These are phyloP conservation scores for Operophtera brumata DNA, from an alignment of 2,888 invertebrate species.

Conservation along the genomic window DNA sequence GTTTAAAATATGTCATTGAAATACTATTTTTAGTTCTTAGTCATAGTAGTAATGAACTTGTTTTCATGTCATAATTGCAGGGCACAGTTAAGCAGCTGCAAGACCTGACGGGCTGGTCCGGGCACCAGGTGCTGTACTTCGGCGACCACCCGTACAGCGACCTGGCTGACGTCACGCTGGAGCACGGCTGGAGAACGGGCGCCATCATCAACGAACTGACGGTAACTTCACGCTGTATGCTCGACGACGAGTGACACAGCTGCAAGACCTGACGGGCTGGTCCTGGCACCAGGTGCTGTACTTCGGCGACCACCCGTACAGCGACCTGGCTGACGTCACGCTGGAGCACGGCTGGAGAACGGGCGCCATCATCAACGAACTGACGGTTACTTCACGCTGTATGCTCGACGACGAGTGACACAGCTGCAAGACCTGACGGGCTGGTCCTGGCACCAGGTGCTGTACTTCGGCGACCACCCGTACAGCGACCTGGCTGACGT, in stretches of 20 bases:
- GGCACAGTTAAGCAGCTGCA: conserved; percentile 96
- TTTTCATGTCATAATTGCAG: conserved; percentile 73
- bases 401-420: too few species aligned
- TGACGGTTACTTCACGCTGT: conserved; percentile 89
- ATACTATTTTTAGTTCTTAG: too few species aligned
- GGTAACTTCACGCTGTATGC: too few species aligned
- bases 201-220: conserved; percentile 97
- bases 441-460: conserved; percentile 94
- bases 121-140: conserved; percentile 96
- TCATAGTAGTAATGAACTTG: too few species aligned
- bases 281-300: conserved; percentile 95
- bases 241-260: conserved; percentile 91
- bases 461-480: conserved; percentile 99
- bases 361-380: conserved; percentile 97
- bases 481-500: conserved; percentile 98
- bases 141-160: conserved; percentile 99
- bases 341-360: conserved; percentile 98
- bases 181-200: conserved; percentile 98
- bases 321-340: conserved; percentile 97
- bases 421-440: conserved; percentile 95
- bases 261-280: conserved; percentile 97
- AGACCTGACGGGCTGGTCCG: conserved; percentile 95
- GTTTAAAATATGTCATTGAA: too few species aligned
- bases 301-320: conserved; percentile 99
- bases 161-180: conserved; percentile 96